Evolutionary conservation across 2,888 invertebrate species (phyloP), one percentile per base, ranked within the genome.

Genomic region (Cephus spinipes): DNA sequence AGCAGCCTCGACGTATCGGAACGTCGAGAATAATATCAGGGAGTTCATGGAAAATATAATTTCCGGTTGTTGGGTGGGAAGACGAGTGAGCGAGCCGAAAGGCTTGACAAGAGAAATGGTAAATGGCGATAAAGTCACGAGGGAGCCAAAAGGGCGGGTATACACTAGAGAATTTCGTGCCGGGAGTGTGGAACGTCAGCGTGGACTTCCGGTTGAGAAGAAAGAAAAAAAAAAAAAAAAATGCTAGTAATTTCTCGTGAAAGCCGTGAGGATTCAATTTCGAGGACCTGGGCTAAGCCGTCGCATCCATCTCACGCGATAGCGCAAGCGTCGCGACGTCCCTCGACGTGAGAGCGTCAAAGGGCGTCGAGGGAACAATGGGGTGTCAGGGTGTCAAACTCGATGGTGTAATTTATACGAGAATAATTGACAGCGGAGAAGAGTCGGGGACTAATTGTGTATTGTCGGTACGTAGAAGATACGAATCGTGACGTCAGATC

Each of bases 311-410:
- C 35, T 69, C 11, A 11, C 30, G 69, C 15, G 40, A 40, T 40
- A 4, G 15, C 15, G 40, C 6, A 6, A 69, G 69, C 69, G 69
- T 31, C 69, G 69, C 40, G 32, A 69, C 69, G 69, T 69, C 30
- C 11, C 69, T 40, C 40, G 40, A 40, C 12, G 36, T 1, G 69
- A 69, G 23, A 69, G 69, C 30, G 69, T 12, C 69, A 31, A 32
- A 32, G 69, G 69, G 69, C 15, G 69, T 31, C 30, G 32, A 30
- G 83, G 68, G 81, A 79, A 87, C 85, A 86, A 87, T 87, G 78
- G 80, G 11, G 11, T 4, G 34, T 87, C 84, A 83, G 83, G 15
- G 83, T 84, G 85, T 85, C 85, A 85, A 85, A 88, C 87, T 88
- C 86, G 85, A 83, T 83, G 77, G 83, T 78, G 80, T 83, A 83